Evolutionary conservation across 2,888 invertebrate genomes (phyloP), one percentile per base, ranked within the genome.

Genomic region (Campoplex nolae): DNA sequence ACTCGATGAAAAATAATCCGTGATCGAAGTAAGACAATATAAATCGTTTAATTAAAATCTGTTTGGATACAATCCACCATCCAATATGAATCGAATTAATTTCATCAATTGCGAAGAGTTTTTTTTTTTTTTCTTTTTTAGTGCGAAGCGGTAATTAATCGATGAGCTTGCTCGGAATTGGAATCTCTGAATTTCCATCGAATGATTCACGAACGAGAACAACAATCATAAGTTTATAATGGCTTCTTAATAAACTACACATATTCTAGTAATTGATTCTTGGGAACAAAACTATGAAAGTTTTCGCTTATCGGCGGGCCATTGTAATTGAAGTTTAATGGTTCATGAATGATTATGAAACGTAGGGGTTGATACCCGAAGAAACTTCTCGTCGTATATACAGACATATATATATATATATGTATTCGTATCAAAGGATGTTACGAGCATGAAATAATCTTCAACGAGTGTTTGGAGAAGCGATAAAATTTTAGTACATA

Each of bases 401-500:
- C 7, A 45, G 16, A 42, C 7, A 38, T 42, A 13, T 56, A 56
- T 58, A 58, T 58, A 38, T 42, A 13, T 56, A 56, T 58, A 58
- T 58, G 23, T 76, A 81, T 71, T 48, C 48, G 38, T 51, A 81
- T 67, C 62, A 38, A 51, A 42, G 58, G 74, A 45, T 51, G 62
- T 70, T 82, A 77, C 54, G 54, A 74, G 74, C 81, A 45, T 84
- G 56, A 78, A 84, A 70, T 84, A 77, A 83, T 84, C 67, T 81
- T 78, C 70, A 87, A 84, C 77, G 84, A 84, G 77, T 62, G 62
- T 84, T 82, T 74, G 54, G 54, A 65, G 48, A 32, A 80, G 81
- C 77, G 48, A 87, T 87, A 51, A 87, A 84, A 81, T 82, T 79
- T 65, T 18, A 84, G 48, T 83, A 42, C 83, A 45, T 62, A 83